Conservation (phyloP, 2,113 vertebrate genomes). For the Apodemus speciosus region DNA sequence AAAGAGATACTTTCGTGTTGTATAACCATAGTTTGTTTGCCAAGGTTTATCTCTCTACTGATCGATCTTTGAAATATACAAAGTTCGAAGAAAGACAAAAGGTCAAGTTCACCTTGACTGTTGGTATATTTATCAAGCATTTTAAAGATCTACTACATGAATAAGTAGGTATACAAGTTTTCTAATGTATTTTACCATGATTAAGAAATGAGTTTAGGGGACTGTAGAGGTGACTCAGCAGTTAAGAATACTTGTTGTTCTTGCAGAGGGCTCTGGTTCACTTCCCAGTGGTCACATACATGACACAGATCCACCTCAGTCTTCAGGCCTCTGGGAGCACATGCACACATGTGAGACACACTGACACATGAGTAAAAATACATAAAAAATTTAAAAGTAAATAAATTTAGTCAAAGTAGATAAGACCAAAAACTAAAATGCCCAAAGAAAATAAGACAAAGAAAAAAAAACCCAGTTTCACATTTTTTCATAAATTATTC, state of each 20-base stretch:
- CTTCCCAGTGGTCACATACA: background rate
- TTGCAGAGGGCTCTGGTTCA: background rate
- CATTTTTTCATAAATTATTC: background rate
- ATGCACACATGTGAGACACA: background rate
- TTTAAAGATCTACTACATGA: background rate
- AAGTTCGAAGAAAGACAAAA: constrained; percentile 23
- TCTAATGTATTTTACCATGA: background rate
- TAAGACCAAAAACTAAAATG: background rate
- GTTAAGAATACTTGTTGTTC: background rate
- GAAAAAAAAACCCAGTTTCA: constrained; percentile 5
- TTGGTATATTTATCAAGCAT: background rate
- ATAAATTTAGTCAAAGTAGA: background rate
- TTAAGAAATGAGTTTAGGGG: constrained; percentile 17
- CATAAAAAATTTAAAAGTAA: background rate
- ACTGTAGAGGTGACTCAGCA: background rate
- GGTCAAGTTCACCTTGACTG: background rate
- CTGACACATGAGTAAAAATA: background rate
- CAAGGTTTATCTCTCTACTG: background rate
- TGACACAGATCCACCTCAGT: no score
- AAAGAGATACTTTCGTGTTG: background rate
- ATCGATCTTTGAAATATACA: background rate
- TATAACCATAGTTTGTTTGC: background rate
- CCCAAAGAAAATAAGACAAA: background rate
- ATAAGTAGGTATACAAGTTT: background rate
- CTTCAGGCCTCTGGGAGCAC: background rate